Percentiles rank a stretch among this genome's conserved stretches.
phyloP scores from a whole-genome alignment of 2,113 vertebrate genomes.

The Dromiciops gliroides region DNA sequence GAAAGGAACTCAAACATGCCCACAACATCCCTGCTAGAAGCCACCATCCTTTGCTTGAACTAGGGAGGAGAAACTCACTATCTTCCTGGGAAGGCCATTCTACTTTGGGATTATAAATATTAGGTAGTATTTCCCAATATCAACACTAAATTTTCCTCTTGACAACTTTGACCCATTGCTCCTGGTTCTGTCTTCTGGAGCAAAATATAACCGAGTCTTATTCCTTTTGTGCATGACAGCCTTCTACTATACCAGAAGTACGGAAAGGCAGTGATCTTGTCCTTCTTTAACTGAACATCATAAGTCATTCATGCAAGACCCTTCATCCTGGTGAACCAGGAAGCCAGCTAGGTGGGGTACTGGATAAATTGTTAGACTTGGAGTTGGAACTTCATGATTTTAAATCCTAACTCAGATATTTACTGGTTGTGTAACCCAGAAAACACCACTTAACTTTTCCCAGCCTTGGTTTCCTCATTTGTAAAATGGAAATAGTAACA shows the following conservation, averaged over 20 bases:
- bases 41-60: neutral
- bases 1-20: neutral
- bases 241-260: neutral
- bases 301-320: neutral
- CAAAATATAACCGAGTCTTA: neutral
- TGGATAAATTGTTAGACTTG: neutral
- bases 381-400: neutral
- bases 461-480: neutral
- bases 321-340: neutral
- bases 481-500: neutral
- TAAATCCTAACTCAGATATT: neutral
- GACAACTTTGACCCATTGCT: neutral
- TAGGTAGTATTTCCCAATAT: neutral
- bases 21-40: neutral
- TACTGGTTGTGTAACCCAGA: neutral
- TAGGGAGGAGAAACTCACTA: neutral
- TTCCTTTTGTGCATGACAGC: neutral
- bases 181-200: neutral
- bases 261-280: neutral
- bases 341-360: neutral
- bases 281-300: neutral
- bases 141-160: neutral
- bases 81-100: neutral
- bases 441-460: neutral
- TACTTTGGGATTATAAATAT: neutral